A percentile compares a stretch with the other conserved stretches of the same genome.
These are phyloP conservation scores for Aselliscus stoliczkanus DNA, from an alignment of 2,797 vertebrate species.

Conservation along the genomic window DNA sequence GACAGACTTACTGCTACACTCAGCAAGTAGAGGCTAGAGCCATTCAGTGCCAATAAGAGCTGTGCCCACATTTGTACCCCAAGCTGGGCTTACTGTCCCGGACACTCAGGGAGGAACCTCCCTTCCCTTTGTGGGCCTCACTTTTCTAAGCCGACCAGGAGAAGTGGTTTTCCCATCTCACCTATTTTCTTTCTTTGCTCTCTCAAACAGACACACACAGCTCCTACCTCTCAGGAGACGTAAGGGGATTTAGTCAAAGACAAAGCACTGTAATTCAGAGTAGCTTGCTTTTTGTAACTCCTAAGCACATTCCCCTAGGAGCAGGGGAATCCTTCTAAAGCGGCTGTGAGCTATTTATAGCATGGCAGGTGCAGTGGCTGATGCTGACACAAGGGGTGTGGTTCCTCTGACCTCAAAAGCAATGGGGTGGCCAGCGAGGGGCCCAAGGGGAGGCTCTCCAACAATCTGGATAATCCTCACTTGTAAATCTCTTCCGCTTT, in stretches of 20 bases:
- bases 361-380: not conserved
- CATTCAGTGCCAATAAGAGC: not conserved
- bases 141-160: not conserved
- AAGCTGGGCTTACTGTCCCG: not conserved
- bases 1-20: not conserved
- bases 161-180: not conserved
- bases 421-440: not conserved
- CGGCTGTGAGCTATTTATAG: not conserved
- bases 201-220: not conserved
- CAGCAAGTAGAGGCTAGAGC: not conserved
- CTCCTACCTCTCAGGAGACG: not conserved
- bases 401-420: accelerated
- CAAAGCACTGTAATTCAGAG: not conserved
- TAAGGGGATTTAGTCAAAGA: not conserved
- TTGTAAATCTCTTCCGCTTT: slow-evolving; percentile 98
- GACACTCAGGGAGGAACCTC: accelerated
- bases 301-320: not conserved
- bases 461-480: slow-evolving; percentile 78
- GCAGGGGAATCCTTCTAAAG: not conserved
- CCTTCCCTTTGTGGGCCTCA: no score
- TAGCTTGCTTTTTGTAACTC: not conserved
- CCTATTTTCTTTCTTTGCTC: not conserved
- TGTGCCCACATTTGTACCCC: not conserved
- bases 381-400: accelerated
- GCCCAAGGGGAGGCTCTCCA: not conserved